Evolutionary conservation across 1,140 invertebrate genomes (phyloP).

Genomic region (Drosophila albomicans): DNA sequence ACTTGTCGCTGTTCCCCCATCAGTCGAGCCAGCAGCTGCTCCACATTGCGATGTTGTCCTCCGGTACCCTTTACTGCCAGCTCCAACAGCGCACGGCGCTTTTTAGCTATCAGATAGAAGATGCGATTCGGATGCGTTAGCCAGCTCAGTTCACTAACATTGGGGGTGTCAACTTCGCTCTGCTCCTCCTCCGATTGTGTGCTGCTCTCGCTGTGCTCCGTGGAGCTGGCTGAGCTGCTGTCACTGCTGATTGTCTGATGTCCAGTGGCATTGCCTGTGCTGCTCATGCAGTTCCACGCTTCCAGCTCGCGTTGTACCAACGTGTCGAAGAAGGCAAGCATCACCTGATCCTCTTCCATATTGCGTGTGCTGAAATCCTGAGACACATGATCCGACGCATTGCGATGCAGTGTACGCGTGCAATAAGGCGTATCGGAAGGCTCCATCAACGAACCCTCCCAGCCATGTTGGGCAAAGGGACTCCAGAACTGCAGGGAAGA

Average conservation of each 20-base stretch:
- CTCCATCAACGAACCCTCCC: slow-evolving; percentile 86
- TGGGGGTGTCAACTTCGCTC: slow-evolving; percentile 60
- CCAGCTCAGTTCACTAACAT: slow-evolving; percentile 72
- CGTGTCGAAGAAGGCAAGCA: slow-evolving; percentile 99
- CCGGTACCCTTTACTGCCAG: slow-evolving; percentile 75
- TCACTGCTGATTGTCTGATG: slow-evolving; percentile 41
- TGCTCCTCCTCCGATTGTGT: slow-evolving; percentile 49
- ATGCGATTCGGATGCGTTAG: slow-evolving; percentile 78
- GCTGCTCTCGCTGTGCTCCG: slow-evolving; percentile 15
- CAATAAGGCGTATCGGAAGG: slow-evolving; percentile 88
- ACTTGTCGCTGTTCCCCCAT: slow-evolving; percentile 61
- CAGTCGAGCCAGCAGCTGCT: slow-evolving; percentile 56
- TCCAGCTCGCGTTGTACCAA: slow-evolving; percentile 95
- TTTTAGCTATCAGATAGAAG: slow-evolving; percentile 82
- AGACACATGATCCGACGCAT: slow-evolving; percentile 92
- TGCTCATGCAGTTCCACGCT: slow-evolving; percentile 86
- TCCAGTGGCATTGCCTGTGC: slow-evolving; percentile 28
- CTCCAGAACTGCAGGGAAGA: slow-evolving; percentile 89
- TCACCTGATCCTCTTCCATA: slow-evolving; percentile 94
- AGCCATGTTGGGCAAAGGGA: slow-evolving; percentile 88
- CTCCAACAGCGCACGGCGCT: slow-evolving; percentile 73
- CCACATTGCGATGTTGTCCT: slow-evolving; percentile 55
- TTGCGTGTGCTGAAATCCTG: slow-evolving; percentile 93
- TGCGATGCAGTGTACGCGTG: slow-evolving; percentile 92
- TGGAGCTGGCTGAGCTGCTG: slow-evolving; percentile 41